Base-by-base conservation (phyloP, 2,888 invertebrate species). In the Hetaerina titia region DNA sequence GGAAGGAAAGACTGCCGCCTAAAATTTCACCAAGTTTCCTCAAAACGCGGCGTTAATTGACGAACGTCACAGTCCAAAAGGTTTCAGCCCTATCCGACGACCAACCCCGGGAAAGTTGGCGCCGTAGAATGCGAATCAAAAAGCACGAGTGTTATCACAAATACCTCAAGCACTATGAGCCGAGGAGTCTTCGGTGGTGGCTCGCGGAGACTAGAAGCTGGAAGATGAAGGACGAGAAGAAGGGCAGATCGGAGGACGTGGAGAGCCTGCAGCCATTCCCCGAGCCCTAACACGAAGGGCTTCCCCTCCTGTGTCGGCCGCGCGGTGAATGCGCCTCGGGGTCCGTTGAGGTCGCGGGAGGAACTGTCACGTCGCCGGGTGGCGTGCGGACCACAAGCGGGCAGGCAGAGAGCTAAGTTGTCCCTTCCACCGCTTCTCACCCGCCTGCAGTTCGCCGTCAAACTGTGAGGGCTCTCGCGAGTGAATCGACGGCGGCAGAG, bases 371-470 rank as follows among this genome's bases (percentile, higher is more conserved):
- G 60, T 60, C n/a, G 60, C 92, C 31, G 17, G 11, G 22, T 25
- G 92, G 13, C 45, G 25, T 31, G 89, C 45, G 74, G 19, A 45
- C 89, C 25, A 31, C 45, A 17, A 89, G 89, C 31, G 31, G 45
- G 74, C 22, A 22, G n/a, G n/a, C n/a, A 74, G 74, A 22, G 22
- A 89, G 89, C 25, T 89, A 89, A 89, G 45, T 45, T 6, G 17
- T 25, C 19, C 19, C 25, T 31, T 25, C 60, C 6, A 22, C 58
- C 94, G 57, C 81, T 45, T 63, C 74, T n/a, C 64, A n/a, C 63
- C 56, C 64, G 92, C 17, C 69, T 94, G 74, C 94, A 94, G 25
- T 19, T 25, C 45, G 69, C 94, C 56, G 45, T 57, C 94, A n/a
- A 45, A 94, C 94, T 92, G 92, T 92, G 31, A 45, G 25, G 45